Conservation (phyloP, 2,888 invertebrate genomes). For the Xestia c-nigrum region DNA sequence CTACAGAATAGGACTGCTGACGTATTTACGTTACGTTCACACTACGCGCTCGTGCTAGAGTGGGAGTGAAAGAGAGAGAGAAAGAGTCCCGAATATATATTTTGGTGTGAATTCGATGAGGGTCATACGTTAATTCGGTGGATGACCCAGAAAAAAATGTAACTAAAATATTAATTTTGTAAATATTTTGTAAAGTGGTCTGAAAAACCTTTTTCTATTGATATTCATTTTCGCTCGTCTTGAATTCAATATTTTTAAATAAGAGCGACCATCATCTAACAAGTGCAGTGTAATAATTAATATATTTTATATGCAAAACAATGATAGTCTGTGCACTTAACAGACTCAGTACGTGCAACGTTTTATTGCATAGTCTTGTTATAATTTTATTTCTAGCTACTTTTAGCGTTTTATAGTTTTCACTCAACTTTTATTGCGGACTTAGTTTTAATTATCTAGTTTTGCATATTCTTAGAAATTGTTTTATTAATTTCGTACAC, state of each 20-base stretch:
- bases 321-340: background rate
- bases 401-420: conserved; percentile 19
- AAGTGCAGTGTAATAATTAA: background rate
- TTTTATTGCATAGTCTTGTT: background rate
- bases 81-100: background rate
- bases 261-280: background rate
- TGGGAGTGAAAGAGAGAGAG: background rate
- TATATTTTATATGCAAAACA: background rate
- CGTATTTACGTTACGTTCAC: background rate
- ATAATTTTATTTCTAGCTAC: conserved; percentile 16
- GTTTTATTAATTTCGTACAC: conserved; percentile 22
- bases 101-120: background rate
- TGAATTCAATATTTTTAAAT: background rate
- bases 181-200: no score
- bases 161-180: background rate
- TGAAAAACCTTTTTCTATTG: background rate
- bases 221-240: background rate
- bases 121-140: background rate
- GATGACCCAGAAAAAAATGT: background rate
- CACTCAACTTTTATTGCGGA: conserved; percentile 19
- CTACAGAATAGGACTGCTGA: no score
- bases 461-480: conserved; percentile 40
- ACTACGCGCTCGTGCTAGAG: background rate
- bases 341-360: background rate
- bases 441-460: conserved; percentile 17